A percentile compares a stretch with the other conserved stretches of the same genome.
Conservation (phyloP, 1,140 invertebrate species). For the Drosophila arawakana region DNA sequence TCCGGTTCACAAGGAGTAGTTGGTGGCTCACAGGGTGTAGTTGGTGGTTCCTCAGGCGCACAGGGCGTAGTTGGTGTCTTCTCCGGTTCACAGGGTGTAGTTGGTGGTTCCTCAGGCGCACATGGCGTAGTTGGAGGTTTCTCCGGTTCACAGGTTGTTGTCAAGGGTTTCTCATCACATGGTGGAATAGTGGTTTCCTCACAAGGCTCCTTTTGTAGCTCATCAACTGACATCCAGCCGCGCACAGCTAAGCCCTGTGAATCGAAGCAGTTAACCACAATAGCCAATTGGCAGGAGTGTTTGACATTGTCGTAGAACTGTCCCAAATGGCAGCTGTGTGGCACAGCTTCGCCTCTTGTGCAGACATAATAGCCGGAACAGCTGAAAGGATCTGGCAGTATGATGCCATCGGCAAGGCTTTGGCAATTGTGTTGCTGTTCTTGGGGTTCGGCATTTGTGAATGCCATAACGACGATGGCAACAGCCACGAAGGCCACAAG, state of each 20-base stretch:
- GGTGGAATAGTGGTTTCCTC: constrained; percentile 17
- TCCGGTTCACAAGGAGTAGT: constrained; percentile 1
- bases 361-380: constrained; percentile 41
- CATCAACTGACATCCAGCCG: not conserved
- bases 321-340: constrained; percentile 25
- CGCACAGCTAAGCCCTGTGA: constrained; percentile 29
- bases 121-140: constrained; percentile 3
- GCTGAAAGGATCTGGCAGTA: constrained; percentile 21
- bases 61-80: not conserved
- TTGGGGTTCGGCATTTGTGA: constrained; percentile 15
- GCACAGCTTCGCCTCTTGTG: constrained; percentile 12
- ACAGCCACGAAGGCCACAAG: constrained; percentile 49
- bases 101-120: constrained; percentile 3
- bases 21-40: not conserved
- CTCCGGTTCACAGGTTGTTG: not conserved
- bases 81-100: constrained; percentile 16
- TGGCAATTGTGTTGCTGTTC: constrained; percentile 26
- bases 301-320: constrained; percentile 28
- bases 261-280: constrained; percentile 30
- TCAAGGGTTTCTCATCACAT: constrained; percentile 1
- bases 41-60: not conserved
- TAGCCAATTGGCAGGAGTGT: constrained; percentile 18
- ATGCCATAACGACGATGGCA: constrained; percentile 23
- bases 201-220: constrained; percentile 22
- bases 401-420: constrained; percentile 16